Evolutionary conservation across 2,888 invertebrate genomes (phyloP), one percentile per base, ranked within the genome.

Genomic region (Podotricha telesiphe): DNA sequence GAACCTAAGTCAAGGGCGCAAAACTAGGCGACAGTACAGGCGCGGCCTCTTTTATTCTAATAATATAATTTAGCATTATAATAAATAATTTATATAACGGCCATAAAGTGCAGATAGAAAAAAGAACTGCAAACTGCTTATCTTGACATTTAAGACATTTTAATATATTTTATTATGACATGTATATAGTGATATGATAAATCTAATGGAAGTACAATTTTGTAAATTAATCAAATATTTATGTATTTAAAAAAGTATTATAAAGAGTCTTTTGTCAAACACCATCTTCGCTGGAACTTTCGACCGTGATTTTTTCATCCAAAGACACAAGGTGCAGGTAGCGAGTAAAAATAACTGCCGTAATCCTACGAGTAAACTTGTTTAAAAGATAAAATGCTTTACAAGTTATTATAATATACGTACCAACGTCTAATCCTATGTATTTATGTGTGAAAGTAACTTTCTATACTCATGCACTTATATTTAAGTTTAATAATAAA

Each of bases 1-100:
- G 75, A 73, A 74, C 73, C 68, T 45, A 50, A 73, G 72, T 75
- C 74, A 76, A 77, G 76, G 77, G 65, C 74, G 58, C 56, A 22
- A 65, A 75, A 72, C 72, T 75, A 77, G 74, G 73, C 67, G 65
- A 74, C 65, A 62, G 62, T 56, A 51, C 65, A 69, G 65, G 19
- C 34, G 37, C 71, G 66, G 62, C 61, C 53, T 61, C 61, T 61
- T 62, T 62, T 62, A 62, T 47, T 62, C 37, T 62, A 62, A 48
- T 62, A 37, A 62, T 37, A 19, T 19, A 62, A 47, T 62, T 34
- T 48, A 50, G n/a, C 34, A 19, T 45, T 22, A 58, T 8, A 7
- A 58, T 19, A 11, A 45, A 45, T n/a, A 45, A 28, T 6, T n/a
- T 42, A 10, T 59, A 22, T 28, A 42, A 4, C 13, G 11, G 45